A percentile compares a stretch with the other conserved stretches of the same genome.
phyloP scores from a whole-genome alignment of 2,113 vertebrate species.

The Nestor notabilis region DNA sequence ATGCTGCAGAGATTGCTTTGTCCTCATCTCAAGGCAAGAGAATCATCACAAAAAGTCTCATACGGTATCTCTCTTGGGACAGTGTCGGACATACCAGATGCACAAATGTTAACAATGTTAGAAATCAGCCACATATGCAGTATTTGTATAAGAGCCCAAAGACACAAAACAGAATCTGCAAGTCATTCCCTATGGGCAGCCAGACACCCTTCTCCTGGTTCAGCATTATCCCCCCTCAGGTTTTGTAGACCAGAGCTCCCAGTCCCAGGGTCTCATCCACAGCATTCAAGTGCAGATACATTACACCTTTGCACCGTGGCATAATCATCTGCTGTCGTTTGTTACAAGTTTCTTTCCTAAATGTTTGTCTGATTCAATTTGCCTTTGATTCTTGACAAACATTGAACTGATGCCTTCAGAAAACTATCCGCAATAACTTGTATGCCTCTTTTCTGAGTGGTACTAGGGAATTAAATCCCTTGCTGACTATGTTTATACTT shows the following conservation, averaged over 20 bases:
- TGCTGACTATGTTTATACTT: background rate
- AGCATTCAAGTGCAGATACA: background rate
- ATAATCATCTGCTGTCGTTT: background rate
- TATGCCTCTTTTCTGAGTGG: background rate
- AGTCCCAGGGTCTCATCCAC: background rate
- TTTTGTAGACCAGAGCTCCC: background rate
- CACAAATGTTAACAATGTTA: background rate
- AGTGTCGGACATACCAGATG: background rate
- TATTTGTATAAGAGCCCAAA: background rate
- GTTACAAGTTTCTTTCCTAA: background rate
- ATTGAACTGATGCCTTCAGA: background rate
- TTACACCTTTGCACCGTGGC: background rate
- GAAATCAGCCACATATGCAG: background rate
- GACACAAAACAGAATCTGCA: background rate
- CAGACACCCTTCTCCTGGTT: background rate
- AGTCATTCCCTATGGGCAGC: accelerated
- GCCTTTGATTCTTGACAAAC: background rate
- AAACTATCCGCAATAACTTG: background rate
- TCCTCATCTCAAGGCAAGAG: background rate
- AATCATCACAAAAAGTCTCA: background rate
- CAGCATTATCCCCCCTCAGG: background rate
- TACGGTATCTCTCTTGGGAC: background rate
- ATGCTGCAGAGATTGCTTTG: background rate
- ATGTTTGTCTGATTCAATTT: background rate
- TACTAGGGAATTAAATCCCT: background rate